Conservation (phyloP, 2,113 vertebrate genomes). For the Butorides virescens region DNA sequence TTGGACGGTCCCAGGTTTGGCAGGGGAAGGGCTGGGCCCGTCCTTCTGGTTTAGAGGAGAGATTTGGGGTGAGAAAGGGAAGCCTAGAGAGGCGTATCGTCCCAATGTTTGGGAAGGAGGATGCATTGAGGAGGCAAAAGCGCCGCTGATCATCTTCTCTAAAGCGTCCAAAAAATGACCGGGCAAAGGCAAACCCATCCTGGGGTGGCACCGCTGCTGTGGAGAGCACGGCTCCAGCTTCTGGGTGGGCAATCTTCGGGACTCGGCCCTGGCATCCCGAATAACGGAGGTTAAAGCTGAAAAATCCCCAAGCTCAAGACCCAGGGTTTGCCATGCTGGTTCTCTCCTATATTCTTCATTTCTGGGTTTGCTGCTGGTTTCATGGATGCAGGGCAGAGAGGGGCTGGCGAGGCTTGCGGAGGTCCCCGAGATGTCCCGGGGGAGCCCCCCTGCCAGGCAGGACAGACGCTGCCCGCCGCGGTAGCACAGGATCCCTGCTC, state of each 20-base stretch:
- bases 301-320: neutral
- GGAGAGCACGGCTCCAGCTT: neutral
- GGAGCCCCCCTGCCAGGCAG: fast-evolving
- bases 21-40: fast-evolving
- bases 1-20: fast-evolving
- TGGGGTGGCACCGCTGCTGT: fast-evolving
- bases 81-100: neutral
- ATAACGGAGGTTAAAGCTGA: neutral
- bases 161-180: neutral
- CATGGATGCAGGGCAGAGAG: neutral
- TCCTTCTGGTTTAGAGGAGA: neutral
- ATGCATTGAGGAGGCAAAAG: neutral
- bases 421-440: neutral
- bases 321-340: neutral
- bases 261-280: neutral
- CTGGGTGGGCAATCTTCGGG: fast-evolving
- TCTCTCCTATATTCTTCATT: neutral
- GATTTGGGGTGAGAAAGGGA: neutral
- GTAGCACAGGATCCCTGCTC: neutral
- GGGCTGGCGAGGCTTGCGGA: neutral
- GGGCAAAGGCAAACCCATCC: neutral
- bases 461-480: fast-evolving
- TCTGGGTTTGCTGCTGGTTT: neutral
- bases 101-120: neutral
- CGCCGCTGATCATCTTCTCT: neutral